Conservation (phyloP, 2,888 invertebrate genomes). For the Cataglyphis albicans region DNA sequence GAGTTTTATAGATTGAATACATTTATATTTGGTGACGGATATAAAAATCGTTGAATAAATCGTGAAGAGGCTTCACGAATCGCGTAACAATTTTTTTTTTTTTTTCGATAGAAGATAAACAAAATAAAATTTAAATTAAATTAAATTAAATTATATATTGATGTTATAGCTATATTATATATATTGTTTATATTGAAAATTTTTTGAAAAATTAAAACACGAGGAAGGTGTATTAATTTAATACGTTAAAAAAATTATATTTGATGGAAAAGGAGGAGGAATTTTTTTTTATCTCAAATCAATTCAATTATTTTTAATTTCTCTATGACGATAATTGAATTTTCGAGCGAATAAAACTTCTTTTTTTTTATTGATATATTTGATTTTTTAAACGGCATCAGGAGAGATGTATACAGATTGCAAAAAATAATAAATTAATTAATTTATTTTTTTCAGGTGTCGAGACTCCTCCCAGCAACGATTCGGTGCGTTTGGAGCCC, state of each 20-base stretch:
- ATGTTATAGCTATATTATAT: background rate
- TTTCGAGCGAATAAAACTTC: background rate
- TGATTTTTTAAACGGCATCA: background rate
- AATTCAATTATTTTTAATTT: constrained; percentile 1
- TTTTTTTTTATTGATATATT: background rate
- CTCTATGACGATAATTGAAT: background rate
- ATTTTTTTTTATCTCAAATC: background rate
- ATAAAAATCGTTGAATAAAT: constrained; percentile 41
- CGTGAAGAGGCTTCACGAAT: constrained; percentile 4
- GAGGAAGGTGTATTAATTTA: background rate
- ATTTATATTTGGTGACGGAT: constrained; percentile 54
- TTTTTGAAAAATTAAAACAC: background rate
- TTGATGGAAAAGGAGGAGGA: background rate
- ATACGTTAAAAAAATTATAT: constrained; percentile 1
- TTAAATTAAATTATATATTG: constrained; percentile 18
- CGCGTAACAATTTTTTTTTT: constrained; percentile 10
- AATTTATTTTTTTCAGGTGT: constrained; percentile 80
- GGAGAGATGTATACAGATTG: background rate
- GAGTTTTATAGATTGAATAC: constrained; percentile 52
- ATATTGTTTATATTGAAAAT: background rate
- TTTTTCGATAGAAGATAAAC: constrained; percentile 1
- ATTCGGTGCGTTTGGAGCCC: constrained; percentile 91
- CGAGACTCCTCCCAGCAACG: constrained; percentile 89
- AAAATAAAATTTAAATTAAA: constrained; percentile 26
- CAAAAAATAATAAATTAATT: background rate